Evolutionary conservation across 2,888 invertebrate genomes (phyloP).

Genomic region (Drosophila prolongata): DNA sequence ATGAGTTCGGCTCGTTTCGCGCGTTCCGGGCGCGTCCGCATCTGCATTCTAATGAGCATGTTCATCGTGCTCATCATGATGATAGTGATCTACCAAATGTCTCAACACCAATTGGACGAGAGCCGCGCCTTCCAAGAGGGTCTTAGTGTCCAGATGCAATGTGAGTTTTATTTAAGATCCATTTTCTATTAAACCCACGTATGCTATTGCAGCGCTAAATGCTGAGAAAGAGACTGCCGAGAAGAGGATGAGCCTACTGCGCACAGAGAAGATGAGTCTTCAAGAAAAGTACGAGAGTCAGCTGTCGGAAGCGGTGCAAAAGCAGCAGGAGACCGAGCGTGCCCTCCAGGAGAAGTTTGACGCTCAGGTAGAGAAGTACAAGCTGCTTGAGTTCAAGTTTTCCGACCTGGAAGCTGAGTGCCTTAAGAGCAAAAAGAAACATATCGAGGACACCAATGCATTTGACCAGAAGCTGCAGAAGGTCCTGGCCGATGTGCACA

Average conservation of each 20-base stretch:
- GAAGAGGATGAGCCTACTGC: conserved; percentile 86
- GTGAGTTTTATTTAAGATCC: conserved; percentile 78
- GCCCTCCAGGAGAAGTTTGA: conserved; percentile 86
- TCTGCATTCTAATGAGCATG: conserved; percentile 86
- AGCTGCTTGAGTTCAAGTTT: conserved; percentile 85
- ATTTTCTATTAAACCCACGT: neutral
- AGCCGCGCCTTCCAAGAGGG: conserved; percentile 86
- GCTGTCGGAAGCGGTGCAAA: conserved; percentile 85
- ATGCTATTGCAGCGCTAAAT: conserved; percentile 85
- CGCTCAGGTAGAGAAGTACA: conserved; percentile 86
- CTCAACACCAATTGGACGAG: conserved; percentile 86
- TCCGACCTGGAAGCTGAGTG: conserved; percentile 86
- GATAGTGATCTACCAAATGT: conserved; percentile 87
- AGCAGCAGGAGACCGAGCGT: conserved; percentile 85
- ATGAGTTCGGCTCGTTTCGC: conserved; percentile 85
- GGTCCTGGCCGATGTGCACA: conserved; percentile 85
- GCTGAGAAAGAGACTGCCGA: conserved; percentile 87
- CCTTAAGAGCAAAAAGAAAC: conserved; percentile 84
- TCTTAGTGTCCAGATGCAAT: conserved; percentile 86
- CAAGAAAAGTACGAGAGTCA: conserved; percentile 85
- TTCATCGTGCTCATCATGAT: conserved; percentile 85
- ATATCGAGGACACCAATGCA: conserved; percentile 85
- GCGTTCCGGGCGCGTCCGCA: conserved; percentile 86
- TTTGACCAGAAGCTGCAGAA: conserved; percentile 85
- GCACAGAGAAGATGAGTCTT: conserved; percentile 85